These are phyloP conservation scores for Cephus cinctus DNA, from an alignment of 1,140 invertebrate genomes.

Conservation along the genomic window DNA sequence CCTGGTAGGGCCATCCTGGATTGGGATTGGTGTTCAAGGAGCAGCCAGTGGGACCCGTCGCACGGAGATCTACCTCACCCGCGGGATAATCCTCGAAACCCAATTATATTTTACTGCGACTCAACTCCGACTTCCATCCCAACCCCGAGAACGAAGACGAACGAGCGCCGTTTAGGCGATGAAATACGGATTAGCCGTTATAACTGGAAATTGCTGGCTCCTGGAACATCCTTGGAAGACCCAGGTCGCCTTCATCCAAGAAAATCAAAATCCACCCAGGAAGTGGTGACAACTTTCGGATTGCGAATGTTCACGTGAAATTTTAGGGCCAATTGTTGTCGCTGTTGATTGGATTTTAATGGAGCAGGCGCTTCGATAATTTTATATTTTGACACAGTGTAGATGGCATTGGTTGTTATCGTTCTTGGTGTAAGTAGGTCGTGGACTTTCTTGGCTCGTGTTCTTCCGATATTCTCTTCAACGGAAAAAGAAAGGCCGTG, in stretches of 20 bases:
- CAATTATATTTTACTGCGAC: constrained; percentile 58
- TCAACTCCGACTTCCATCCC: constrained; percentile 51
- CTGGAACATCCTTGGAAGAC: background rate
- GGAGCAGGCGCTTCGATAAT: too few relatives aligned
- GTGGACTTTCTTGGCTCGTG: too few relatives aligned
- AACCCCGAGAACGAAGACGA: constrained; percentile 46
- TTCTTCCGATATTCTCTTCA: too few relatives aligned
- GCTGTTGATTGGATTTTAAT: too few relatives aligned
- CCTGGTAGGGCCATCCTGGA: background rate
- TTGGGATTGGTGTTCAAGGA: constrained; percentile 13
- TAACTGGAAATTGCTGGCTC: constrained; percentile 54
- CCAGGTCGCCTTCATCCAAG: constrained; percentile 13
- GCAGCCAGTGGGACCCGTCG: constrained; percentile 37
- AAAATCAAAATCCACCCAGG: constrained; percentile 30
- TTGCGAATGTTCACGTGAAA: too few relatives aligned
- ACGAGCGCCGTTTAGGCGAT: constrained; percentile 54
- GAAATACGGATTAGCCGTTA: constrained; percentile 57
- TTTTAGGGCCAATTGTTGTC: too few relatives aligned
- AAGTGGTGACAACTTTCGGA: too few relatives aligned
- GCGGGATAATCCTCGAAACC: constrained; percentile 55
- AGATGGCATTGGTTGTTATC: too few relatives aligned
- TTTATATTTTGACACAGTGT: too few relatives aligned
- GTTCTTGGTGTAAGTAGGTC: too few relatives aligned
- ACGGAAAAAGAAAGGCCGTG: too few relatives aligned
- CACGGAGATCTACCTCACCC: constrained; percentile 43